phyloP scores from a whole-genome alignment of 2,113 vertebrate species.

The Chaetorhynchus papuensis region DNA sequence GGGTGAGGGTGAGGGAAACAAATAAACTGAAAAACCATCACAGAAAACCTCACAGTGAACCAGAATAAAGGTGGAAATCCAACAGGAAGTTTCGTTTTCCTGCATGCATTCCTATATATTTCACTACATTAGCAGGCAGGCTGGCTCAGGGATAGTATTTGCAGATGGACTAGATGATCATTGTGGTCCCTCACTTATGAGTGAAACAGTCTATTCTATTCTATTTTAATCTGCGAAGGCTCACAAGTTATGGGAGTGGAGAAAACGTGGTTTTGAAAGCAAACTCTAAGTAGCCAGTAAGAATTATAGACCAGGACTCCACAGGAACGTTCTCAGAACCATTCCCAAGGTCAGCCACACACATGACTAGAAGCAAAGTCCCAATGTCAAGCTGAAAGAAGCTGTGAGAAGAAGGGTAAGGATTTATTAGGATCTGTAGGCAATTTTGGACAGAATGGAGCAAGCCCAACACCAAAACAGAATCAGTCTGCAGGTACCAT shows the following conservation, averaged over 20 bases:
- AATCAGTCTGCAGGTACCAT: not conserved
- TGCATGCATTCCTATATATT: not conserved
- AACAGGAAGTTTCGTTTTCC: not conserved
- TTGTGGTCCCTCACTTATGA: not conserved
- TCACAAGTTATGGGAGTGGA: not conserved
- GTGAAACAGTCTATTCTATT: not conserved
- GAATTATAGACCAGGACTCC: not conserved
- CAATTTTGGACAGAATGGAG: not conserved
- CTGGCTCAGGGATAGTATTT: not conserved
- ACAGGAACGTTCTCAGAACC: not conserved
- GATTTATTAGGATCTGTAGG: not conserved
- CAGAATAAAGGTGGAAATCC: not conserved
- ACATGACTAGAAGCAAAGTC: not conserved
- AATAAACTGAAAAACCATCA: not conserved
- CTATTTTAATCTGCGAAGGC: not conserved
- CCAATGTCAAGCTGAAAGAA: not conserved
- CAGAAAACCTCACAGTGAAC: not conserved
- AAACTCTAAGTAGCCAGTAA: not conserved
- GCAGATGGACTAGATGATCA: too few species aligned
- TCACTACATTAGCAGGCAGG: not conserved
- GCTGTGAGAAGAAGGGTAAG: not conserved
- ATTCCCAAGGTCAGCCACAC: not conserved
- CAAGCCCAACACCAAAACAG: not conserved
- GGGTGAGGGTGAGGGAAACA: rapidly evolving
- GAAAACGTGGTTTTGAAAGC: not conserved